Conservation (phyloP, 2,797 vertebrate species). For the Gadopsis bispinosus region DNA sequence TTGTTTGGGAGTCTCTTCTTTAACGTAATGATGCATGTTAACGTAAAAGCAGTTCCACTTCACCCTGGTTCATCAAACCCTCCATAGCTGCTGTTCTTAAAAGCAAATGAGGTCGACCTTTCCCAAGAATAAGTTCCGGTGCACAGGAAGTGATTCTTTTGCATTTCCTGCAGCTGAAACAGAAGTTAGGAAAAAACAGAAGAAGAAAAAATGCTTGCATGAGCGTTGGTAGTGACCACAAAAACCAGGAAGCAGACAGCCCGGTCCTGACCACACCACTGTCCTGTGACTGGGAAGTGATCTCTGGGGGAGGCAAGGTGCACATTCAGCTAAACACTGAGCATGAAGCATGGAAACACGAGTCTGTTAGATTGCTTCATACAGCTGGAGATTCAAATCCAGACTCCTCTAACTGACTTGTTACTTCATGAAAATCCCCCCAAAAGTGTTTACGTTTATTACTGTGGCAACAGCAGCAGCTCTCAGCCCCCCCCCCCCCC, state of each 20-base stretch:
- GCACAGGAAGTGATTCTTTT: slow-evolving; percentile 14
- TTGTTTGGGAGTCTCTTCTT: not conserved
- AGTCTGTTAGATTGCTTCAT: not conserved
- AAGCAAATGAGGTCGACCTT: not conserved
- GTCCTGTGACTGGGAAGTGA: slow-evolving; percentile 59
- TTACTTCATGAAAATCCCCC: not conserved
- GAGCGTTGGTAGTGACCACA: slow-evolving; percentile 53
- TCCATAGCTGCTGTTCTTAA: not conserved
- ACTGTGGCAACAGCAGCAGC: not conserved
- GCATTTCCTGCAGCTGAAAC: slow-evolving; percentile 25
- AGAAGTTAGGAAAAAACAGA: slow-evolving; percentile 1
- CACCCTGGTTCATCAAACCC: not conserved
- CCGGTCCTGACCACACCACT: slow-evolving; percentile 10
- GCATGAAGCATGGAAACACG: not conserved
- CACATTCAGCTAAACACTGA: slow-evolving; percentile 33
- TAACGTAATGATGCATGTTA: slow-evolving; percentile 11
- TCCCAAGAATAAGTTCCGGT: not conserved
- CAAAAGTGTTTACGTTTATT: slow-evolving; percentile 2
- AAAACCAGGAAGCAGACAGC: slow-evolving; percentile 66
- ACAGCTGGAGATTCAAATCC: not conserved
- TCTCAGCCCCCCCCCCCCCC: not conserved
- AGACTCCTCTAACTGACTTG: not conserved
- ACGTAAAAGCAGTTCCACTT: not conserved
- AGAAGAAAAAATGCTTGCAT: slow-evolving; percentile 62
- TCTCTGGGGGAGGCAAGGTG: slow-evolving; percentile 18